Evolutionary conservation across 2,888 invertebrate genomes (phyloP), one percentile per base, ranked within the genome.

Genomic region (Odontocolon sp.): DNA sequence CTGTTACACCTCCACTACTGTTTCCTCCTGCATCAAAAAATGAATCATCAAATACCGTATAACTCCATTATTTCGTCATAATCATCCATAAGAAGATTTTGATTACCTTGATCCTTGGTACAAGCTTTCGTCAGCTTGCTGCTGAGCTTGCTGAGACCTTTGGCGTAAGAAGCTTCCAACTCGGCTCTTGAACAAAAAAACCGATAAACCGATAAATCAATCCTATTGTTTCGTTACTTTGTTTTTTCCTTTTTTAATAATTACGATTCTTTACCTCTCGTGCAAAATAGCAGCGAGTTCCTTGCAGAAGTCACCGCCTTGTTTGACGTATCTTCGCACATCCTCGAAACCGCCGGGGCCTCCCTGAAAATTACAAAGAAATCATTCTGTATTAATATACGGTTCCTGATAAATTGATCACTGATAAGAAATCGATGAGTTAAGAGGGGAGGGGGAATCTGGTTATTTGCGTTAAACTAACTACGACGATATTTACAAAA

Each of bases 251-350:
- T 31, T 3, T 33, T 16, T 18, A 21, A 1, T 2, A 45, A 14
- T 45, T 45, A 8, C 5, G 8, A 4, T 26, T n/a, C 21, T 89
- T 90, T 91, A 97, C 98, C 98, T 96, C 92, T 98, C 98, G 91
- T 97, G 97, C 82, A 98, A 91, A 86, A 98, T 96, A 47, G 94
- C 92, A 3, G 97, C 94, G 61, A 98, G 92, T 88, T 98, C 98
- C 88, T 98, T 98, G 91, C 97, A 97, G 90, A 98, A 97, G 89
- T 98, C 98, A 52, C 97, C 96, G 40, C 98, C 98, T 90, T 97
- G 97, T 90, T 98, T 98, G 83, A 98, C 96, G 89, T 97, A 97
- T 81, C 96, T 94, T 71, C 97, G 94, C 56, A 98, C 92, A 90
- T 98, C 98, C 87, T 98, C 98, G 90, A 98, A 98, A 23, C 98